Percentiles rank a stretch among this genome's conserved stretches.
These are phyloP conservation scores for Drosophila teissieri DNA, from an alignment of 1,140 invertebrate species.

Conservation along the genomic window DNA sequence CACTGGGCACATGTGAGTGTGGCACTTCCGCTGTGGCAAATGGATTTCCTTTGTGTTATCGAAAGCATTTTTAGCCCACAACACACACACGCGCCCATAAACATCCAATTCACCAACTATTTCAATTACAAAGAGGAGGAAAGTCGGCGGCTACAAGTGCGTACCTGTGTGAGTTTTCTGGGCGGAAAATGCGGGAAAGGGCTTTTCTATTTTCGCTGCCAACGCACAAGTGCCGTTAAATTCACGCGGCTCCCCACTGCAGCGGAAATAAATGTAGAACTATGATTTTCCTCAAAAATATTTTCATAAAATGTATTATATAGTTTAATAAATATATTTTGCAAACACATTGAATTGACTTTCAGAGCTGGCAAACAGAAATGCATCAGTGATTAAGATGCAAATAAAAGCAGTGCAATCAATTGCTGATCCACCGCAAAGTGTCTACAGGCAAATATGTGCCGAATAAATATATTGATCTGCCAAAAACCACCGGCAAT, in stretches of 20 bases:
- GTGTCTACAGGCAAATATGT: neutral
- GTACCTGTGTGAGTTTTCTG: slow-evolving; percentile 45
- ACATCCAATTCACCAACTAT: slow-evolving; percentile 67
- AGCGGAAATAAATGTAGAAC: neutral
- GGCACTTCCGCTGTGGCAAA: slow-evolving; percentile 73
- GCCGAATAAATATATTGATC: neutral
- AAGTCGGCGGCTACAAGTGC: slow-evolving; percentile 6
- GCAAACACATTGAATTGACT: neutral
- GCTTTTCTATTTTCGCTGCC: slow-evolving; percentile 32
- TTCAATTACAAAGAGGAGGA: slow-evolving; percentile 66
- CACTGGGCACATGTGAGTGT: slow-evolving; percentile 19
- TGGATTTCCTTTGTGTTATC: slow-evolving; percentile 79
- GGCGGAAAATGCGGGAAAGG: neutral
- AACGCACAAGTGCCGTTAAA: slow-evolving; percentile 38
- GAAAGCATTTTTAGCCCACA: slow-evolving; percentile 59
- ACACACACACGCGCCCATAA: slow-evolving; percentile 35
- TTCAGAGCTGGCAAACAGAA: neutral
- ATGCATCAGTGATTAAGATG: neutral
- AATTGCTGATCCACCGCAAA: neutral
- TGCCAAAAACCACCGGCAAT: neutral
- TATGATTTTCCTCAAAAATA: too few relatives aligned
- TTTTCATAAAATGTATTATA: too few relatives aligned
- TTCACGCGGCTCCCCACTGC: slow-evolving; percentile 11
- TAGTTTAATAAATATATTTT: neutral
- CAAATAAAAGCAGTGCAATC: neutral